Percentiles rank a stretch among this genome's conserved stretches.
Evolutionary conservation across 2,113 vertebrate genomes (phyloP).

Genomic region (Papio anubis): DNA sequence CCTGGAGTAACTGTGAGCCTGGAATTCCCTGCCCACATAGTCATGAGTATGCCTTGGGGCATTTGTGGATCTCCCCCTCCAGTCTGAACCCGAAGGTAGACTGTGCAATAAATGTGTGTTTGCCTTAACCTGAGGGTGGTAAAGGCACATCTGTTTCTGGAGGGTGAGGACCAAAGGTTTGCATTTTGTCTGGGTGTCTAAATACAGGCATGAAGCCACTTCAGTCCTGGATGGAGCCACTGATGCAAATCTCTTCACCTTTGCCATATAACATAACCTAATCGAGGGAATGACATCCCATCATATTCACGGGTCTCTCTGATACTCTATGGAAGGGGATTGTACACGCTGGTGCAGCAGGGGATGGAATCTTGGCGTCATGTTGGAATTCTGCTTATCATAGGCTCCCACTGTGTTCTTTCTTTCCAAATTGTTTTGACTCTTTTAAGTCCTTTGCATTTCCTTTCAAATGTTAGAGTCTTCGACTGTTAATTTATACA

Average conservation of each 20-base stretch:
- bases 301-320: neutral
- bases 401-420: neutral
- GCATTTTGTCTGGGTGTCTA: neutral
- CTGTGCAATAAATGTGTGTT: neutral
- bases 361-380: neutral
- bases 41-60: neutral
- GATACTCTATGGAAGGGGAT: neutral
- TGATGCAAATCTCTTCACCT: neutral
- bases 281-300: neutral
- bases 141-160: neutral
- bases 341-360: neutral
- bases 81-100: neutral
- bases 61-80: neutral
- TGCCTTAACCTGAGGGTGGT: neutral
- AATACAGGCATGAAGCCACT: neutral
- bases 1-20: neutral
- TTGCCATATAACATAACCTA: neutral
- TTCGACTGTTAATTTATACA: slow-evolving; percentile 9
- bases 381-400: neutral
- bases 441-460: neutral
- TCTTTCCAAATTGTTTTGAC: neutral
- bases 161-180: neutral
- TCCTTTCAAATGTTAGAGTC: slow-evolving; percentile 32
- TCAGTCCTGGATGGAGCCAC: neutral
- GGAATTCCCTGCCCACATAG: neutral